phyloP scores from a whole-genome alignment of 2,888 invertebrate species.

The Mylabris sibirica region DNA sequence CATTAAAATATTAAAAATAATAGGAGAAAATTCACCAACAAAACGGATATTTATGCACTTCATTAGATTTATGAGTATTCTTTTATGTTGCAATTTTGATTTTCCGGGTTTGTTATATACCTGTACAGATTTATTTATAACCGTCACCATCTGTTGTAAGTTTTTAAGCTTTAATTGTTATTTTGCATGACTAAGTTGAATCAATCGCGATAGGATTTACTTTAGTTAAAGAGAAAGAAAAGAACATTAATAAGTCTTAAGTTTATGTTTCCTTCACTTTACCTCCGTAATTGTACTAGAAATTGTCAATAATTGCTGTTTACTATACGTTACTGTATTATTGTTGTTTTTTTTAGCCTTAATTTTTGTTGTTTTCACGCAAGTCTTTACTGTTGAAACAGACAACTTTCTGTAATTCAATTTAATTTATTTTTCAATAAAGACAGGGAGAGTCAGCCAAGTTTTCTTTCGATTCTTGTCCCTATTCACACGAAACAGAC shows the following conservation, averaged over 20 bases:
- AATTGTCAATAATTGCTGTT: neutral
- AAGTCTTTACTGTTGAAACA: neutral
- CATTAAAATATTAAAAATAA: neutral
- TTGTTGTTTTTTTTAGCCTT: too few species aligned
- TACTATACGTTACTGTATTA: neutral
- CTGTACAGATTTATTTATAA: constrained; percentile 5
- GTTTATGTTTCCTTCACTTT: neutral
- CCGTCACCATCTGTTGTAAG: neutral
- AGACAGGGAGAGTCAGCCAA: neutral
- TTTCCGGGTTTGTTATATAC: neutral
- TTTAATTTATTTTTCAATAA: neutral
- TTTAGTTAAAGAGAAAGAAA: neutral
- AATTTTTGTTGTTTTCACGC: neutral
- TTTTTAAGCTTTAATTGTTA: constrained; percentile 2
- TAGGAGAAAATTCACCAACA: neutral
- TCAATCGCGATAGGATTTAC: neutral
- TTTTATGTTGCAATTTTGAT: neutral
- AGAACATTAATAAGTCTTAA: neutral
- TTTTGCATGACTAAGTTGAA: constrained; percentile 7
- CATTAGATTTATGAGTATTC: neutral
- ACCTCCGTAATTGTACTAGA: neutral
- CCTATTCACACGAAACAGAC: neutral
- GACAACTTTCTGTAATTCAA: constrained; percentile 3
- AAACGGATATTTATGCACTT: neutral
- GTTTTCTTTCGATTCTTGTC: neutral